phyloP scores from a whole-genome alignment of 2,113 vertebrate species.

The Pterocles gutturalis region DNA sequence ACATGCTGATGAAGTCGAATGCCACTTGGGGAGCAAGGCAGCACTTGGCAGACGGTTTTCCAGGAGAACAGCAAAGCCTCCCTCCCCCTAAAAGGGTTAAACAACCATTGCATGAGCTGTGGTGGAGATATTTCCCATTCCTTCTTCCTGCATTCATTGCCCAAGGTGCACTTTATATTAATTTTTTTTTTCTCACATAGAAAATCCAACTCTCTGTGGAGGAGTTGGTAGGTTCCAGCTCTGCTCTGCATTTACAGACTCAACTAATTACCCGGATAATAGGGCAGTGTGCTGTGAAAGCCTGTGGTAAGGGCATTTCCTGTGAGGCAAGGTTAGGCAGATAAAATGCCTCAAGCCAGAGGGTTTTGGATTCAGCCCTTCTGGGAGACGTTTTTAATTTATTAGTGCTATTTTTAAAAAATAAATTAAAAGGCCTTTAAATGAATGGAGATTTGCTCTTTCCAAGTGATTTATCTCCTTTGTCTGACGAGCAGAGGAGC shows the following conservation, averaged over 20 bases:
- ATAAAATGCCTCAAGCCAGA: conserved; percentile 25
- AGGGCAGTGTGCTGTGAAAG: not conserved
- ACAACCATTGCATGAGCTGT: not conserved
- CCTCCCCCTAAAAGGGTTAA: not conserved
- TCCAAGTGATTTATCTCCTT: conserved; percentile 60
- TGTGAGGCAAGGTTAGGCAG: conserved; percentile 62
- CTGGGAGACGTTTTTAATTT: conserved; percentile 45
- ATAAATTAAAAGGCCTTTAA: conserved; percentile 26
- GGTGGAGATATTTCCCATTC: not conserved
- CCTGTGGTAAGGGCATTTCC: conserved; percentile 60
- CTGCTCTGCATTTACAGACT: conserved; percentile 40
- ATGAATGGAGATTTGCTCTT: not conserved
- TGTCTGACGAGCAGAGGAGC: not conserved
- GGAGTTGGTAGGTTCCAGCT: not conserved
- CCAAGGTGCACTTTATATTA: conserved; percentile 8
- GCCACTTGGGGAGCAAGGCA: not conserved
- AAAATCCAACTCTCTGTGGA: not conserved
- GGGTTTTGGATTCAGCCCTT: conserved; percentile 16
- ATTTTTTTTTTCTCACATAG: not conserved
- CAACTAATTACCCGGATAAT: conserved; percentile 36
- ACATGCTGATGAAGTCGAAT: not conserved
- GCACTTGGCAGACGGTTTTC: not conserved
- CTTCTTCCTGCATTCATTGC: conserved; percentile 29
- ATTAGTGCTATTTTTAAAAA: not conserved
- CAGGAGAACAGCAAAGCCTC: not conserved